Evolutionary conservation across 1,140 invertebrate species (phyloP), one percentile per base, ranked within the genome.

Genomic region (Atta cephalotes): DNA sequence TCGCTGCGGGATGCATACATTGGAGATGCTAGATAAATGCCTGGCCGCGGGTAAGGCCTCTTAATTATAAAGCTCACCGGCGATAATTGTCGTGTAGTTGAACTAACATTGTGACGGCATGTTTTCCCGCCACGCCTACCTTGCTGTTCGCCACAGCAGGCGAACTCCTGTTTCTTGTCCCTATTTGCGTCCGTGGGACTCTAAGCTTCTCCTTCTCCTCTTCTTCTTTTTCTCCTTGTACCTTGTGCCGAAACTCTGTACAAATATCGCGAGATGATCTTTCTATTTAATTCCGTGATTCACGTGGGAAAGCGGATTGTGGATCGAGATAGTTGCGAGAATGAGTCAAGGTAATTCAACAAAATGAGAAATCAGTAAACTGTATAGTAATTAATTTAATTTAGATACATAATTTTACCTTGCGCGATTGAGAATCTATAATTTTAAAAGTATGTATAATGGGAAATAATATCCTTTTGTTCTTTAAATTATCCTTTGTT

Each of bases 81-180:
- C 92, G 92, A 93, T 93, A 93, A 93, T 93, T 92, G 92, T 93
- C 93, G 93, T 93, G 93, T 93, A 93, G 93, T 93, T 93, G 93
- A 85, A 93, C 93, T 89, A 58, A 93, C 93, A 93, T 93, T 93
- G 92, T 93, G 92, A 92, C 91, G 90, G 90, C 92, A 93, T 93
- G 93, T 93, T 93, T 93, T 93, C 92, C 90, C 91, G 91, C 84
- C 91, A 93, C 92, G 92, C 92, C 92, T 92, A 84, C 77, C 91
- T 90, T 90, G 85, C 63, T 93, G 93, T 93, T 89, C 85, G 76
- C 31, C 93, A 21, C 93, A 88, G 87, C 92, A 74, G 92, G 92
- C 78, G 86, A 89, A 72, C 86, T 86, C 21, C 91, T 89, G n/a
- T 92, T 90, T 89, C 89, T 66, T 56, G 63, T 51, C 49, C 87